Percentiles rank a stretch among this genome's conserved stretches.
These are phyloP conservation scores for Cistogaster globosa DNA, from an alignment of 2,888 invertebrate species.

Conservation along the genomic window DNA sequence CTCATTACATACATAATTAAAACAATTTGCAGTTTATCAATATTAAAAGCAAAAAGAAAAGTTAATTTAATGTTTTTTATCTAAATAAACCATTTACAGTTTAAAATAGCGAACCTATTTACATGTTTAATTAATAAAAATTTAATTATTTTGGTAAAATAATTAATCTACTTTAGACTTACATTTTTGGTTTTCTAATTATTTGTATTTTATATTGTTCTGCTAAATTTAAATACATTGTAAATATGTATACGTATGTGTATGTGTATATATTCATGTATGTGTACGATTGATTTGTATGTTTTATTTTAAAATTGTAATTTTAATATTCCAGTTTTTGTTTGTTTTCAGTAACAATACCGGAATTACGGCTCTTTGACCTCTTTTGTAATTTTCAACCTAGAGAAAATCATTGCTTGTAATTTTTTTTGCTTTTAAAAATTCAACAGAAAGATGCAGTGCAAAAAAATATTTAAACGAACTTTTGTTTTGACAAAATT, in stretches of 20 bases:
- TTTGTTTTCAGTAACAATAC: constrained; percentile 70
- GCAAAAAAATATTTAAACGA: background rate
- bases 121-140: constrained; percentile 53
- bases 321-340: constrained; percentile 52
- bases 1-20: no score
- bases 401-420: constrained; percentile 34
- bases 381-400: constrained; percentile 73
- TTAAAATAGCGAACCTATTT: constrained; percentile 41
- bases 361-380: constrained; percentile 74
- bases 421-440: background rate
- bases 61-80: background rate
- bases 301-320: constrained; percentile 24
- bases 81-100: background rate
- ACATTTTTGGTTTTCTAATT: background rate
- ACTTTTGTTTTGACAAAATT: constrained; percentile 16
- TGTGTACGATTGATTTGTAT: background rate
- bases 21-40: no score
- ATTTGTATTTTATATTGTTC: background rate
- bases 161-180: constrained; percentile 53
- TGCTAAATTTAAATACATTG: constrained; percentile 31
- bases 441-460: background rate
- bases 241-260: constrained; percentile 1
- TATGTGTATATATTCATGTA: no score
- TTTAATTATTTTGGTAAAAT: constrained; percentile 35
- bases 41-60: no score